These are phyloP conservation scores for Cryptosula pallasiana DNA, from an alignment of 2,888 invertebrate species.

Conservation along the genomic window DNA sequence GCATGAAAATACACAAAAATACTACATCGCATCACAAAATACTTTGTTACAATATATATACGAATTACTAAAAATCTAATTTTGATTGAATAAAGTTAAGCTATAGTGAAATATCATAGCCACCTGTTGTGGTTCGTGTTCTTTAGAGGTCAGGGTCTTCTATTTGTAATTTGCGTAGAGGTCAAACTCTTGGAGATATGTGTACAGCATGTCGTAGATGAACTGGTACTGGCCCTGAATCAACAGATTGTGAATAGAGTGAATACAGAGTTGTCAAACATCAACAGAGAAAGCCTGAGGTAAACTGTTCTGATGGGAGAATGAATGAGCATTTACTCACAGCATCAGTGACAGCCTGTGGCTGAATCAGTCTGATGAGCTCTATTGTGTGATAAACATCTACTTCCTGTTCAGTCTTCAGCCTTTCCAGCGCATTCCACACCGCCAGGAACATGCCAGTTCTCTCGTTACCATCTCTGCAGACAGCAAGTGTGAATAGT, in stretches of 20 bases:
- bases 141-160: too few relatives aligned
- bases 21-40: too few relatives aligned
- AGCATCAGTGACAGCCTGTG: neutral
- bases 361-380: slow-evolving; percentile 18
- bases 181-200: slow-evolving; percentile 23
- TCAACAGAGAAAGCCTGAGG: too few relatives aligned
- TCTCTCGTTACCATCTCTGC: slow-evolving; percentile 19
- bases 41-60: too few relatives aligned
- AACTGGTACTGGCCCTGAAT: slow-evolving; percentile 9
- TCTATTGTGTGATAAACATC: slow-evolving; percentile 24
- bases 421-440: slow-evolving; percentile 27
- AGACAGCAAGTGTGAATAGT: too few relatives aligned
- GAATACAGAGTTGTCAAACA: too few relatives aligned
- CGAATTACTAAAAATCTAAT: too few relatives aligned
- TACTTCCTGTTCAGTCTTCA: slow-evolving; percentile 21
- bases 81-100: too few relatives aligned
- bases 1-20: too few relatives aligned
- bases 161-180: slow-evolving; percentile 19
- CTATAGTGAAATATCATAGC: too few relatives aligned
- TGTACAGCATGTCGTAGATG: slow-evolving; percentile 12
- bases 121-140: too few relatives aligned
- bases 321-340: neutral
- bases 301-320: too few relatives aligned
- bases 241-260: neutral
- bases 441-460: slow-evolving; percentile 6